These are phyloP conservation scores for Hyposoter dolosus DNA, from an alignment of 2,888 invertebrate species.

Conservation along the genomic window DNA sequence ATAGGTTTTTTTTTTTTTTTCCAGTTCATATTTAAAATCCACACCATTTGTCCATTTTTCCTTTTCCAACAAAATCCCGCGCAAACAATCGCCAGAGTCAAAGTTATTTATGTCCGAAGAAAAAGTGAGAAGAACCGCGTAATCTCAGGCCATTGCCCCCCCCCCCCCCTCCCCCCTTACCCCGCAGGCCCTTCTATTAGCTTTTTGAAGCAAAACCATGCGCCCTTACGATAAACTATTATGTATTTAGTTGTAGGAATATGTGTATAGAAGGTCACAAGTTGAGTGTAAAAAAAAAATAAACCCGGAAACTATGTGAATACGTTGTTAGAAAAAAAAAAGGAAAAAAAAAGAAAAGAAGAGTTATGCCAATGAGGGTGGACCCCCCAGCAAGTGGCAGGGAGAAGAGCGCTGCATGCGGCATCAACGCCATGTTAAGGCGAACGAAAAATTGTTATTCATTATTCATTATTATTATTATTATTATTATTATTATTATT, in stretches of 20 bases:
- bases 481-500: conserved; percentile 59
- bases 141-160: conserved; percentile 25
- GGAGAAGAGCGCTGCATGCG: conserved; percentile 69
- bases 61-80: conserved; percentile 28
- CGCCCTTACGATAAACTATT: conserved; percentile 67
- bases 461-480: conserved; percentile 65
- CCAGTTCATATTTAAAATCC: neutral
- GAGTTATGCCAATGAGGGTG: conserved; percentile 73
- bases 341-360: conserved; percentile 49
- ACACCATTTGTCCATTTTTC: conserved; percentile 7
- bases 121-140: conserved; percentile 29
- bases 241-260: conserved; percentile 73
- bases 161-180: neutral
- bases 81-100: conserved; percentile 8
- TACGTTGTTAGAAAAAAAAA: conserved; percentile 68
- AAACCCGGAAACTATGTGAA: conserved; percentile 68
- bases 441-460: conserved; percentile 71
- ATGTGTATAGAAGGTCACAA: conserved; percentile 72
- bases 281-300: conserved; percentile 63
- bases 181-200: neutral
- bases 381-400: conserved; percentile 72
- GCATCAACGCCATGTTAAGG: conserved; percentile 69
- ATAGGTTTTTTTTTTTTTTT: conserved; percentile 37
- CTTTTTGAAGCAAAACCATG: conserved; percentile 48
- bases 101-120: conserved; percentile 45